Base-by-base conservation (phyloP, 2,888 invertebrate genomes). In the Hypercompe scribonia region DNA sequence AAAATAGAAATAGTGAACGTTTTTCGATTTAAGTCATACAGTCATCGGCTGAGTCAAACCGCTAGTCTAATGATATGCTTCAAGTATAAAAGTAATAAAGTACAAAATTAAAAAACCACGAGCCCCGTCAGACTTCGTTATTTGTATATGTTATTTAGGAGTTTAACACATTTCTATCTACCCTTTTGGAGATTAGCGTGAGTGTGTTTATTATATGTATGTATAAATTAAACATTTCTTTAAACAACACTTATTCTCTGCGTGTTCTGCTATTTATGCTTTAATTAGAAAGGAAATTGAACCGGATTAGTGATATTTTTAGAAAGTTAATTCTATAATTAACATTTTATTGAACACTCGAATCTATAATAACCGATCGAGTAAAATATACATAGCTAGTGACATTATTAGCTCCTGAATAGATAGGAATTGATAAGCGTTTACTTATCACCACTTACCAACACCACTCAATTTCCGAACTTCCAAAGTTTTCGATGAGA, bases 351-450 rank as follows among this genome's bases (percentile, higher is more conserved):
- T 54, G n/a, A 54, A 31, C 21, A 50, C 18, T 34, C n/a, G n/a
- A 24, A 50, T 33, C 0, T 3, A 28, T 58, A 31, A 13, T 50
- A 33, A 54, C 33, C 3, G n/a, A 28, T 33, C 11, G 33, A 46
- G 31, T 28, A 28, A 68, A 68, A 54, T 61, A 39, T 61, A 69
- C 21, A 42, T 61, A 63, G 39, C n/a, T 2, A 0, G 64, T 68
- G 72, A 68, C 68, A 54, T 72, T 64, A 72, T 42, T 63, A 31
- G 10, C 63, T 71, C 39, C 61, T 33, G 66, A 68, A 63, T 68
- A 64, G 63, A 72, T 66, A 72, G 50, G 18, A 46, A 36, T 33
- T 68, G 72, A 72, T 72, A 72, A 72, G 46, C 54, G n/a, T n/a
- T 18, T 21, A 28, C 24, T 71, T 50, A 72, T 72, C 71, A 33